Base-by-base conservation (phyloP, 2,888 invertebrate species). In the Meganola albula region DNA sequence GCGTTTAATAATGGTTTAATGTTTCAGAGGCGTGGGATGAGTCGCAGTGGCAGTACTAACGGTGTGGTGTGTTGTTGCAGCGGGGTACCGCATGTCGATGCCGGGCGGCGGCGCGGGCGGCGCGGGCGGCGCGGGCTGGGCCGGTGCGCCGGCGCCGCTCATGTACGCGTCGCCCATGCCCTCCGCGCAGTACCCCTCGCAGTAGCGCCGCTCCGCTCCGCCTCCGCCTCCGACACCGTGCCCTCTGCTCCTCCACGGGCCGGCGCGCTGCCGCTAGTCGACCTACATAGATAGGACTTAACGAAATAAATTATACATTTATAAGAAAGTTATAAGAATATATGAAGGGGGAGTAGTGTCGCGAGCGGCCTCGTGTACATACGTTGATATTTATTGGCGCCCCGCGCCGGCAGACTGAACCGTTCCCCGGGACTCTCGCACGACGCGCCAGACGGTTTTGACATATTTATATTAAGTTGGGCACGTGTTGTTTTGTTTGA, bases 121-220 rank as follows among this genome's bases (percentile, higher is more conserved):
- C 34, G 79, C 84, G 38, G 59, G 56, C 41, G 67, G 64, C 45
- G 66, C 62, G 47, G 83, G 80, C 42, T 78, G 88, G 64, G 85
- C 86, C 52, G 89, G 88, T 7, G 87, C 85, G 55, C 87, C 90
- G 70, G 84, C 89, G 74, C 88, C 88, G 62, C 87, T 90, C 48
- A 90, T 92, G 91, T 92, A 92, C 74, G 92, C 94, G 88, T 92
- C 92, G 70, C 93, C 92, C 64, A 92, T 94, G 88, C 94, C 93
- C 74, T 93, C 92, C 62, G 79, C 78, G 64, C 92, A 94, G 87
- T 95, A 94, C 87, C 94, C 92, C 68, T 90, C 93, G 78, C 94
- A 95, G 92, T 94, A 93, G 91, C 63, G 40, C 28, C 26, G 36
- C 28, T 10, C 37, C 27, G 36, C 27, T 43, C 31, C 48, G 28